Evolutionary conservation across 2,888 invertebrate species (phyloP).

Genomic region (Athalia circularis): DNA sequence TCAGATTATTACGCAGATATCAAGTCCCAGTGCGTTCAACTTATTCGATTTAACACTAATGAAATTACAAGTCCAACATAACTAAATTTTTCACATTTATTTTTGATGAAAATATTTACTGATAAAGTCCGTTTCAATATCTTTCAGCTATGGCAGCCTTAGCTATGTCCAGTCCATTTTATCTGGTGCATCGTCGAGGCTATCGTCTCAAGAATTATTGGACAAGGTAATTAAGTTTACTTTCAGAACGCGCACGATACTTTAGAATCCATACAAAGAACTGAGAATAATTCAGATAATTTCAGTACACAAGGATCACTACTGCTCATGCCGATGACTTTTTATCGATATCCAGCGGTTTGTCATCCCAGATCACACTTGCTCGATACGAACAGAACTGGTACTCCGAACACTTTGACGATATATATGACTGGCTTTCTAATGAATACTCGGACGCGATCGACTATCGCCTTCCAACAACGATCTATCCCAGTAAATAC

Average conservation of each 20-base stretch:
- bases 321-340: constrained; percentile 28
- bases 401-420: constrained; percentile 53
- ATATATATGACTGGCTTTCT: constrained; percentile 44
- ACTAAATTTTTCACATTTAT: too few relatives aligned
- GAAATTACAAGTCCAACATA: too few relatives aligned
- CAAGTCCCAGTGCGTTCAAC: constrained; percentile 79
- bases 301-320: constrained; percentile 49
- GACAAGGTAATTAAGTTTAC: constrained; percentile 40
- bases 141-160: constrained; percentile 53
- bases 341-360: not conserved
- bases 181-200: constrained; percentile 51
- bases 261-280: not conserved
- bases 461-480: constrained; percentile 74
- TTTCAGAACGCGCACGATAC: not conserved
- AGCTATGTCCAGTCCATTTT: constrained; percentile 54
- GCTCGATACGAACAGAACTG: constrained; percentile 60
- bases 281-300: not conserved
- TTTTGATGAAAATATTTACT: not conserved
- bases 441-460: constrained; percentile 56
- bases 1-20: constrained; percentile 80
- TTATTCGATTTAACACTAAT: too few relatives aligned
- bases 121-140: not conserved
- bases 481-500: constrained; percentile 77
- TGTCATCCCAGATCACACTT: constrained; percentile 46
- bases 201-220: constrained; percentile 55